Percentiles rank a stretch among this genome's conserved stretches.
Conservation (phyloP, 2,888 invertebrate genomes). For the Marronus borbonicus region DNA sequence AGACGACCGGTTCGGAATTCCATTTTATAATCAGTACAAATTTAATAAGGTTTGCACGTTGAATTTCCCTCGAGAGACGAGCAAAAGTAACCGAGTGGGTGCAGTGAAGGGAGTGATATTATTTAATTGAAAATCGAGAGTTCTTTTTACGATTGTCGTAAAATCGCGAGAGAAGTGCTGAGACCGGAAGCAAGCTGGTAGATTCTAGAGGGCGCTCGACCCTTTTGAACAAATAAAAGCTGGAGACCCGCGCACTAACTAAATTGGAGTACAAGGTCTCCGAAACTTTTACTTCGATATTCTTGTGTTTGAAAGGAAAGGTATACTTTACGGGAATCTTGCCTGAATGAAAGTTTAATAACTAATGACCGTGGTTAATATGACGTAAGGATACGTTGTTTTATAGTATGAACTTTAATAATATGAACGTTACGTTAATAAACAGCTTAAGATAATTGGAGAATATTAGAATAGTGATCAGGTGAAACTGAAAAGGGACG, state of each 20-base stretch:
- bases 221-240: conserved; percentile 32
- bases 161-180: conserved; percentile 41
- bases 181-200: conserved; percentile 19
- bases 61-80: conserved; percentile 33
- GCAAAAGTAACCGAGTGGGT: conserved; percentile 16
- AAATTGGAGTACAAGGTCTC: conserved; percentile 16
- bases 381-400: no score
- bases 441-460: no score
- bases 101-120: conserved; percentile 37
- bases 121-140: conserved; percentile 47
- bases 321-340: background rate
- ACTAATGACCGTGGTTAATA: background rate
- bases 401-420: no score
- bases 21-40: conserved; percentile 34
- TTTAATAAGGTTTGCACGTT: conserved; percentile 31
- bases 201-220: conserved; percentile 15
- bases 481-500: background rate
- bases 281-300: background rate
- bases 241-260: background rate
- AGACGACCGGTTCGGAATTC: background rate
- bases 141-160: conserved; percentile 45
- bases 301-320: conserved; percentile 12
- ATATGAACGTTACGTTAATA: no score
- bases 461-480: no score
- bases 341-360: background rate